Evolutionary conservation across 2,113 vertebrate species (phyloP).

Genomic region (Bucco capensis): DNA sequence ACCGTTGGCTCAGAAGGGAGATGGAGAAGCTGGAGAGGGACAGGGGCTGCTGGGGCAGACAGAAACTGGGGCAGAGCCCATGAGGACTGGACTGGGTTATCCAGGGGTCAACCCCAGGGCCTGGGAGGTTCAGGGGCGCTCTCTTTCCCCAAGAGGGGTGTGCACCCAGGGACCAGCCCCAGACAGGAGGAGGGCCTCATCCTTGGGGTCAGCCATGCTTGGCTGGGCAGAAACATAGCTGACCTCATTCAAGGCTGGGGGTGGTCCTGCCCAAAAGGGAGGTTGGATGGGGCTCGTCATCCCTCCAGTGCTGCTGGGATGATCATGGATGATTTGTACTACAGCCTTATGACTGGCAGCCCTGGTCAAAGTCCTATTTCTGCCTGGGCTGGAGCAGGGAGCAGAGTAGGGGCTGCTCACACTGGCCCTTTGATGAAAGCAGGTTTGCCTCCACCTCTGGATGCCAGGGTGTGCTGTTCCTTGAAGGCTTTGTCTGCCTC

Average conservation of each 20-base stretch:
- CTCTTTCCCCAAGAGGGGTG: neutral
- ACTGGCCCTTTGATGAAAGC: neutral
- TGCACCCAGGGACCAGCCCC: neutral
- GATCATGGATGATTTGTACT: neutral
- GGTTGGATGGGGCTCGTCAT: neutral
- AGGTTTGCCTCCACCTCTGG: neutral
- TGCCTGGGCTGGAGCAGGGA: neutral
- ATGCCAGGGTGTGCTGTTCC: neutral
- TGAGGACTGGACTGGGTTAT: neutral
- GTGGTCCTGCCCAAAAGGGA: neutral
- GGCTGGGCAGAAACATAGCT: neutral
- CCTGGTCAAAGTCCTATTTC: fast-evolving
- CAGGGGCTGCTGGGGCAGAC: neutral
- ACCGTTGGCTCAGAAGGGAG: neutral
- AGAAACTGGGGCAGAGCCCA: neutral
- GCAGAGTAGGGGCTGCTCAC: neutral
- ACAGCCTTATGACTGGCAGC: neutral
- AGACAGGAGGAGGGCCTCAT: neutral
- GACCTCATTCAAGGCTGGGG: neutral
- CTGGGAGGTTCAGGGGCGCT: neutral
- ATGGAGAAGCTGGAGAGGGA: neutral
- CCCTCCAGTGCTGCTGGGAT: neutral
- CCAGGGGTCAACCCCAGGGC: neutral
- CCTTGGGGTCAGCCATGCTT: neutral
- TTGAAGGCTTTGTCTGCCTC: neutral